phyloP scores from a whole-genome alignment of 2,113 vertebrate genomes.

The Haplochromis vanheusdeni region DNA sequence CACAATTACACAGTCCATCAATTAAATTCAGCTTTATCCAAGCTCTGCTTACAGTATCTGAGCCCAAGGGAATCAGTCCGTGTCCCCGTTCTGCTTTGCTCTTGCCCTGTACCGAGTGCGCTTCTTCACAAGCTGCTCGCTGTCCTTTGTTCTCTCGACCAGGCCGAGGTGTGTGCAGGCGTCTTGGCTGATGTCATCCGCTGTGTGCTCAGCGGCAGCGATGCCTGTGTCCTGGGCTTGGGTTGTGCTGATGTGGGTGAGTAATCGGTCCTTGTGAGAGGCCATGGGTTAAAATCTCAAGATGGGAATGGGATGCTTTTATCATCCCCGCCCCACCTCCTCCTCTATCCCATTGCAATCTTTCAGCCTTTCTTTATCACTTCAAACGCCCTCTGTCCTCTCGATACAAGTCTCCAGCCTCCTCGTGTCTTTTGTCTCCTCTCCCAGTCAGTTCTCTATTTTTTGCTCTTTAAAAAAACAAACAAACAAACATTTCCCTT shows the following conservation, averaged over 20 bases:
- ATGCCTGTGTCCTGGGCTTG: constrained; percentile 62
- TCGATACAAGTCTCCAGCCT: neutral
- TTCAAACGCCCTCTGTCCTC: neutral
- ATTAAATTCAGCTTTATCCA: neutral
- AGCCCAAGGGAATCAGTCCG: constrained; percentile 1
- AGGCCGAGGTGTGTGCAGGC: constrained; percentile 62
- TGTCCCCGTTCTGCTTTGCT: neutral
- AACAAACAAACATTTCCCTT: neutral
- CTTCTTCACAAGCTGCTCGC: neutral
- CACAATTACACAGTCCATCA: constrained; percentile 10
- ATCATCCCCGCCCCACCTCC: neutral
- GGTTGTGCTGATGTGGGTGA: constrained; percentile 61
- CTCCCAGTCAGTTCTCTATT: neutral
- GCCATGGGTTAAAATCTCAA: constrained; percentile 46
- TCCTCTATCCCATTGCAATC: constrained; percentile 4
- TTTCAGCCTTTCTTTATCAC: constrained; percentile 14
- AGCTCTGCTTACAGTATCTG: constrained; percentile 6
- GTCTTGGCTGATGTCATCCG: constrained; percentile 67
- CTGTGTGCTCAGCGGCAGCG: constrained; percentile 60
- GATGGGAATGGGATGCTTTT: constrained; percentile 43
- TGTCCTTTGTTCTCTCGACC: constrained; percentile 27
- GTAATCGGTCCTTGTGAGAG: constrained; percentile 31
- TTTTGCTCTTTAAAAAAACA: neutral
- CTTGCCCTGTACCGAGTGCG: neutral
- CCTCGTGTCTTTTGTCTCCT: neutral